phyloP scores from a whole-genome alignment of 2,113 vertebrate species.

The Conger conger region DNA sequence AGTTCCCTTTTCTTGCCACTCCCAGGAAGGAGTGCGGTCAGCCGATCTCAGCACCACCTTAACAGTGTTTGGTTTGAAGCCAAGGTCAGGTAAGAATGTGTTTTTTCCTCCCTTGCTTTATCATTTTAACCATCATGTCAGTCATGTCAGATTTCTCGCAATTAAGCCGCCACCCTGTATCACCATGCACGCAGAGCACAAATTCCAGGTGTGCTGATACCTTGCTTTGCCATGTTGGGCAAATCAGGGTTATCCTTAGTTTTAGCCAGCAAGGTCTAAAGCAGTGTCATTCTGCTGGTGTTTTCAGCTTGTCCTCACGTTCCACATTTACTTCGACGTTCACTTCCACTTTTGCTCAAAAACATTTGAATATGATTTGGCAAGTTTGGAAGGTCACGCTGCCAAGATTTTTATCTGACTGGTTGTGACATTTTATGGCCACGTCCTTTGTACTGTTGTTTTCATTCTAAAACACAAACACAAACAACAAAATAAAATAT shows the following conservation, averaged over 20 bases:
- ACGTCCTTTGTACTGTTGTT: neutral
- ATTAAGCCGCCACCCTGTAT: neutral
- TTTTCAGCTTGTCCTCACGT: neutral
- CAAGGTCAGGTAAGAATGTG: conserved; percentile 84
- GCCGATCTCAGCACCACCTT: conserved; percentile 67
- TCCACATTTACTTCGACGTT: neutral
- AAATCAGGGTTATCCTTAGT: neutral
- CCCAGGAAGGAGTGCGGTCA: conserved; percentile 60
- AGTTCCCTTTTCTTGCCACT: no score
- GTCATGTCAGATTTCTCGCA: neutral
- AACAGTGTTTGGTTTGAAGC: conserved; percentile 89
- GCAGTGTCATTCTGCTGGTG: neutral
- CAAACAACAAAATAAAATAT: no score
- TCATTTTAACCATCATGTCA: neutral
- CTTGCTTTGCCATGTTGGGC: neutral
- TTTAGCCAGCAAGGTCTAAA: neutral
- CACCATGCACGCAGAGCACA: neutral
- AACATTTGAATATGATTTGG: neutral
- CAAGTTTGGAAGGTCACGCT: neutral
- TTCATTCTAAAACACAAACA: no score
- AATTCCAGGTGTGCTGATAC: neutral
- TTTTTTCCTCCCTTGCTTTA: neutral
- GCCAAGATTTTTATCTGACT: neutral
- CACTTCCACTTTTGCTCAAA: neutral
- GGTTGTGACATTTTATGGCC: neutral